Evolutionary conservation across 2,113 vertebrate species (phyloP), one percentile per base, ranked within the genome.

Genomic region (Prietella phreatophila): DNA sequence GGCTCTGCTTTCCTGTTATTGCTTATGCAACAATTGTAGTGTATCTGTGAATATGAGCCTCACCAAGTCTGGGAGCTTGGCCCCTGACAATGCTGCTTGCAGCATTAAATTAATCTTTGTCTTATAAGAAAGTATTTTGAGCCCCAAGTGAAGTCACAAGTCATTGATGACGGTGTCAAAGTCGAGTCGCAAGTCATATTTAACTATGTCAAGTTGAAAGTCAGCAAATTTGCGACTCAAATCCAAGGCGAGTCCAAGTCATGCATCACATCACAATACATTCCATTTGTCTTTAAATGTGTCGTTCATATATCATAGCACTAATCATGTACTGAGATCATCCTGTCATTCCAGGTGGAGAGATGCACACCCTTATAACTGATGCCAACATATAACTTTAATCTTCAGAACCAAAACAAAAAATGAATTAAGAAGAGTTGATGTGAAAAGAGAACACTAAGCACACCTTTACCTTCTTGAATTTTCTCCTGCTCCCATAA

Each of bases 401-500:
- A 14, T 4, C 11, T 30, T 67, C 4, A 71, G 33, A 71, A 71
- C 14, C 19, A 42, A 75, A 42, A 22, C 17, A 22, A 42, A 25
- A 75, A 6, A 1, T 22, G 36, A 30, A 13, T 19, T 15, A 36
- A 85, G 5, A 14, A 15, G 27, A 56, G 78, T 33, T 53, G 76
- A 53, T 79, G 76, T 58, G 4, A 81, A 82, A 22, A 20, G 55
- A 33, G 63, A 22, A 3, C 22, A 6, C 14, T 22, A n/a, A 20
- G 39, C 50, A 55, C 4, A 13, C 7, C 20, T 22, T 17, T 81
- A 95, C 95, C 94, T 85, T 94, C 90, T 90, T 92, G 90, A 39
- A 88, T 80, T 65, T 91, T 90, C 89, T 94, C 91, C 86, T 92
- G 93, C 78, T 92, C 91, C 9, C 89, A 84, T 75, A 95, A 55